These are phyloP conservation scores for Paralichthys olivaceus DNA, from an alignment of 2,113 vertebrate genomes.

Conservation along the genomic window DNA sequence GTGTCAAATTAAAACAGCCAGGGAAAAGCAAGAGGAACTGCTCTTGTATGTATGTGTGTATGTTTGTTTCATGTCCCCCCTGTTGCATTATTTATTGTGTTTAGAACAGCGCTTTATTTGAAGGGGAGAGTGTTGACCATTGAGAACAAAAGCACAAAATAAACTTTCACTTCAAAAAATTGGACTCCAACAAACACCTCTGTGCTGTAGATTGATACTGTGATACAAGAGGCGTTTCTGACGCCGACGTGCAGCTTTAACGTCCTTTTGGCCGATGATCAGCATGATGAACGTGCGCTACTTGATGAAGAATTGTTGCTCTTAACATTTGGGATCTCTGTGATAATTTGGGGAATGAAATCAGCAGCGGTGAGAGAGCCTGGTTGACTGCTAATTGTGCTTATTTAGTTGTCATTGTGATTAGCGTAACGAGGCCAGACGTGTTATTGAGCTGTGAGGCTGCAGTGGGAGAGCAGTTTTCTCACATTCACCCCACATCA, in stretches of 20 bases:
- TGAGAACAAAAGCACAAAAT: slow-evolving; percentile 28
- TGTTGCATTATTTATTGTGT: slow-evolving; percentile 50
- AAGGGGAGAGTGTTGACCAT: slow-evolving; percentile 31
- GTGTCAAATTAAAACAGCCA: slow-evolving; percentile 97
- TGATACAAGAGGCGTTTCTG: no score
- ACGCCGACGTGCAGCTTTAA: no score
- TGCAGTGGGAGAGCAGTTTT: slow-evolving; percentile 46
- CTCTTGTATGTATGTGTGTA: slow-evolving; percentile 50
- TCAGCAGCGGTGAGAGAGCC: slow-evolving; percentile 55
- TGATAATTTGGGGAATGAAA: slow-evolving; percentile 61
- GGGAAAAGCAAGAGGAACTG: slow-evolving; percentile 66
- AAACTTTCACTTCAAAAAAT: slow-evolving; percentile 22
- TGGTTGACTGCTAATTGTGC: slow-evolving; percentile 76
- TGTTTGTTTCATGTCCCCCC: slow-evolving; percentile 29
- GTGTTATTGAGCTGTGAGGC: slow-evolving; percentile 78
- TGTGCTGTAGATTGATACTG: no score
- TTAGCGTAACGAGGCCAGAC: slow-evolving; percentile 77
- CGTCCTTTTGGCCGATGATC: slow-evolving; percentile 11
- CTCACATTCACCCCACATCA: slow-evolving; percentile 8
- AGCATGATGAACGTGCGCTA: neutral
- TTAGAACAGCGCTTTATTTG: slow-evolving; percentile 24
- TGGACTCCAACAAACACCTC: slow-evolving; percentile 19
- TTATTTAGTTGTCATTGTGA: slow-evolving; percentile 83
- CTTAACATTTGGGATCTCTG: slow-evolving; percentile 33
- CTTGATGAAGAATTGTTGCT: slow-evolving; percentile 53